Evolutionary conservation across 1,140 invertebrate species (phyloP).

Genomic region (Zaprionus lachaisei): DNA sequence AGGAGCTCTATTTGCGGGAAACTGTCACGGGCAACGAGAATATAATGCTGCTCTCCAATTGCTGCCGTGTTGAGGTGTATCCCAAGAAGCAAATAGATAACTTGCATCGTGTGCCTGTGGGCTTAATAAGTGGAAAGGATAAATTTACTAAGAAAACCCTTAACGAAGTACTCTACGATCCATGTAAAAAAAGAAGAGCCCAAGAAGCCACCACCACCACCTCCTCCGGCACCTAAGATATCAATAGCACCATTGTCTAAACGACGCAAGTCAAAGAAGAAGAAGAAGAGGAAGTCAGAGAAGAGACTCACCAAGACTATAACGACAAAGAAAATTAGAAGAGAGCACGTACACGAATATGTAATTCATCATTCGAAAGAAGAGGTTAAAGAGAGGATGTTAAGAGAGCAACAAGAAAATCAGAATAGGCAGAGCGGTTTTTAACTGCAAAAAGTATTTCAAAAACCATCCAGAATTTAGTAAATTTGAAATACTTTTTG

Average conservation of each 20-base stretch:
- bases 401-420: not conserved
- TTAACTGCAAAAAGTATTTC: no score
- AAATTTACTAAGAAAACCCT: conserved; percentile 38
- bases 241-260: not conserved
- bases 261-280: conserved; percentile 8
- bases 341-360: not conserved
- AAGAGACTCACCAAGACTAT: not conserved
- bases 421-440: no score
- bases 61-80: conserved; percentile 55
- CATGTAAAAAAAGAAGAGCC: not conserved
- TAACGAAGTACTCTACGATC: not conserved
- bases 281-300: not conserved
- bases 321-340: not conserved
- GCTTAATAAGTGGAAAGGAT: conserved; percentile 37
- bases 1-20: conserved; percentile 27
- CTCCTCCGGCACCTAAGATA: not conserved
- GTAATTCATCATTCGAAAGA: not conserved
- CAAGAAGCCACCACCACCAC: not conserved
- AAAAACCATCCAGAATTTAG: no score
- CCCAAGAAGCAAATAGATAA: conserved; percentile 42
- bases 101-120: conserved; percentile 53
- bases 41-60: conserved; percentile 53
- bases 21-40: conserved; percentile 44
- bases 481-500: no score
- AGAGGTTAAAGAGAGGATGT: not conserved